A percentile compares a stretch with the other conserved stretches of the same genome.
These are phyloP conservation scores for Conops quadrifasciatus DNA, from an alignment of 2,888 invertebrate species.

Conservation along the genomic window DNA sequence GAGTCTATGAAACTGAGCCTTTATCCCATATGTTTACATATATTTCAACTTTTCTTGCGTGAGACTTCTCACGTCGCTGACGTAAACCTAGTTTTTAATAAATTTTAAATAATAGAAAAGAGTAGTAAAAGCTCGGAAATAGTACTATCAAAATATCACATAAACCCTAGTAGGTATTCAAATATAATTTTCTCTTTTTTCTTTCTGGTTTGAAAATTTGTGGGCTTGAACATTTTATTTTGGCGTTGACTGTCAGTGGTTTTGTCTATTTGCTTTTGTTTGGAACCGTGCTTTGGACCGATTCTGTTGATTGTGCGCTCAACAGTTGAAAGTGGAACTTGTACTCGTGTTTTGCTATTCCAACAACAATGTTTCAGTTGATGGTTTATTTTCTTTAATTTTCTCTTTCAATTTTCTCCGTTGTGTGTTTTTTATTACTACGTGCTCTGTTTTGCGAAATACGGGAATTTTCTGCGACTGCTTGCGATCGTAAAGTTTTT, in stretches of 20 bases:
- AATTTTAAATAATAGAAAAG: too few relatives aligned
- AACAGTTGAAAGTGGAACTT: not conserved
- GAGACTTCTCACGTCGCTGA: too few relatives aligned
- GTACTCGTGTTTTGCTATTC: conserved; percentile 14
- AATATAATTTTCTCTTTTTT: not conserved
- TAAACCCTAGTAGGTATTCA: not conserved
- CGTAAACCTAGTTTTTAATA: too few relatives aligned
- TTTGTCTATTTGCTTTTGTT: conserved; percentile 31
- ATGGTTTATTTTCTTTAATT: conserved; percentile 1
- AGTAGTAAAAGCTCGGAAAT: not conserved
- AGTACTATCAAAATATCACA: conserved; percentile 6
- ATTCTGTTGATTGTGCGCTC: conserved; percentile 19
- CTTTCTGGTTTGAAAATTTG: not conserved
- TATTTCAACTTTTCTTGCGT: too few relatives aligned
- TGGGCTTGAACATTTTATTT: not conserved
- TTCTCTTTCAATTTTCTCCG: not conserved
- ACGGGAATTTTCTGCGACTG: not conserved
- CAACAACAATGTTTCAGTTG: conserved; percentile 5
- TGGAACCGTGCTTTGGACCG: conserved; percentile 22
- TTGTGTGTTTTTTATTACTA: not conserved
- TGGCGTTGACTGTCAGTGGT: not conserved
- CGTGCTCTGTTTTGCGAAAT: conserved; percentile 15
- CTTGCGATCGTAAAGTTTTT: conserved; percentile 3
- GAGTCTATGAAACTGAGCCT: too few relatives aligned
- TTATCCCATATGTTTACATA: too few relatives aligned